Percentiles rank a stretch among this genome's conserved stretches.
phyloP scores from a whole-genome alignment of 2,888 invertebrate species.

The Lochmaea capreae region DNA sequence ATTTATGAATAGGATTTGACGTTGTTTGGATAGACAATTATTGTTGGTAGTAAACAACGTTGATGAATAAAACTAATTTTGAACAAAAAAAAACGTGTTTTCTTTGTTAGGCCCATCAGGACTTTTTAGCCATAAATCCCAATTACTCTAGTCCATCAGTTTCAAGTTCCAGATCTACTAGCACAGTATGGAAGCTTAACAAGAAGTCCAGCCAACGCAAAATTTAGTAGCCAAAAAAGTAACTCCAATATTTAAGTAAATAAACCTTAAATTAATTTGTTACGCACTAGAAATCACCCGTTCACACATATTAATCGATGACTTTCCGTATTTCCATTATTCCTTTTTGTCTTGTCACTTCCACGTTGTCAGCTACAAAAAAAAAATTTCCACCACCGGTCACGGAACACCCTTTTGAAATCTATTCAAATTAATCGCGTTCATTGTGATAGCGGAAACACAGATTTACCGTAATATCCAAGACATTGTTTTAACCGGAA shows the following conservation, averaged over 20 bases:
- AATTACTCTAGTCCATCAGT: too few species aligned
- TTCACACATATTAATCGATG: constrained; percentile 17
- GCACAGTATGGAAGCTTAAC: too few species aligned
- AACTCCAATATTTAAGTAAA: too few species aligned
- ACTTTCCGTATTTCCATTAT: constrained; percentile 30
- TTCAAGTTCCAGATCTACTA: too few species aligned
- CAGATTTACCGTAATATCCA: constrained; percentile 55
- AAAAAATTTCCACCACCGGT: constrained; percentile 12
- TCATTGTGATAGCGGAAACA: constrained; percentile 50
- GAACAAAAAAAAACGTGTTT: too few species aligned
- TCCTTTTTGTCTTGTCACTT: constrained; percentile 33
- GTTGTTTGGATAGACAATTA: constrained; percentile 22
- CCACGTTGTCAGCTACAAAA: constrained; percentile 1
- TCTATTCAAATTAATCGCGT: constrained; percentile 35
- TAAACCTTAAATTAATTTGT: background rate
- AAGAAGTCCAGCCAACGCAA: too few species aligned
- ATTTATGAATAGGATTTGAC: constrained; percentile 69
- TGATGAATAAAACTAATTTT: too few species aligned
- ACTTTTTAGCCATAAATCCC: too few species aligned
- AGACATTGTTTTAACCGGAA: constrained; percentile 56
- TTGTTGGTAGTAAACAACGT: too few species aligned
- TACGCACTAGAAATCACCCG: background rate
- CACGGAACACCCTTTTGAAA: constrained; percentile 31
- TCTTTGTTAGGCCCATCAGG: too few species aligned
- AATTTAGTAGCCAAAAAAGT: too few species aligned